Percentiles rank a stretch among this genome's conserved stretches.
phyloP scores from a whole-genome alignment of 2,113 vertebrate species.

The Cephalopterus ornatus region DNA sequence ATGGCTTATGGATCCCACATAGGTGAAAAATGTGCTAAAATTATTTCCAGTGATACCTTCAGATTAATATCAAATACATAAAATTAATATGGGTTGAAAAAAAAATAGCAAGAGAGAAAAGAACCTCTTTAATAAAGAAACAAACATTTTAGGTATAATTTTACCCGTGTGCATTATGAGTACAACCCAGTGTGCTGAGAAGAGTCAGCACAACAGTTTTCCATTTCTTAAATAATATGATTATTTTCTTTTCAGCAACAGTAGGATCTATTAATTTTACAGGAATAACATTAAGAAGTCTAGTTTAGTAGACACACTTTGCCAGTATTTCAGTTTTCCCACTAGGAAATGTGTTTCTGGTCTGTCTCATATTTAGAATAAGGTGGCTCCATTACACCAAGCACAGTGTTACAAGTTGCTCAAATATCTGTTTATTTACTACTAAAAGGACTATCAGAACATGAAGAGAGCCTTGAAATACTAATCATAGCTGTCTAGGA shows the following conservation, averaged over 20 bases:
- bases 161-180: neutral
- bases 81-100: neutral
- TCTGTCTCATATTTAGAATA: neutral
- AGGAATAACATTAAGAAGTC: neutral
- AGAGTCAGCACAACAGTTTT: neutral
- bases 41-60: neutral
- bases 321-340: neutral
- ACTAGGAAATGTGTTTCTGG: neutral
- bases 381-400: neutral
- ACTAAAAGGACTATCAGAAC: neutral
- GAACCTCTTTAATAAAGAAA: neutral
- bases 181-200: neutral
- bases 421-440: neutral
- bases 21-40: neutral
- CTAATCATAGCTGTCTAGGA: neutral
- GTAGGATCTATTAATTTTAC: neutral
- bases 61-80: neutral
- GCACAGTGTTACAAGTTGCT: neutral
- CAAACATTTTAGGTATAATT: neutral
- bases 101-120: neutral
- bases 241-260: neutral
- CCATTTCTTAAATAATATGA: neutral
- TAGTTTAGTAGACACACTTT: neutral
- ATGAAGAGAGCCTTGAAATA: neutral
- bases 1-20: neutral